Evolutionary conservation across 1,140 invertebrate genomes (phyloP), one percentile per base, ranked within the genome.

Genomic region (Papilio aristodemus): DNA sequence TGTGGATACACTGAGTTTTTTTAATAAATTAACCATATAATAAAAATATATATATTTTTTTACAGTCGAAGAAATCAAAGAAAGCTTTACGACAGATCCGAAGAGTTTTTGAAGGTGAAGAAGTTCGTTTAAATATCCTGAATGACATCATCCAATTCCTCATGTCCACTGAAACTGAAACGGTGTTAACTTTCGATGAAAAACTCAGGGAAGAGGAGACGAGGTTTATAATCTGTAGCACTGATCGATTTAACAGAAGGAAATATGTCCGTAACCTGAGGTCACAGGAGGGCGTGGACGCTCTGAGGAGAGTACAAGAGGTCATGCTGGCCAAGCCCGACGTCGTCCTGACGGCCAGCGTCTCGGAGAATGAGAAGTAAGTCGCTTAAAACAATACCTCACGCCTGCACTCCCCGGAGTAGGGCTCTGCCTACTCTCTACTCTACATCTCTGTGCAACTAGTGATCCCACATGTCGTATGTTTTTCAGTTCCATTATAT

Each of bases 191-290:
- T 50, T 50, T 50, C 10, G 46, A 50, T 50, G 46, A 50, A 22
- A 11, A 22, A 50, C 46, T 50, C 4, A 2, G 19, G 11, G 46
- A 50, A 19, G 46, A 22, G 4, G 46, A 50, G 9, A 50, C 17
- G 2, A 50, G 46, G 22, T 50, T 50, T 22, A 17, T 50, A 4
- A 50, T 50, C 19, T 50, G 46, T 9, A 50, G 46, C 19, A 50
- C 10, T 50, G 46, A 50, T 50, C 19, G 19, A 22, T 50, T 50
- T 50, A 50, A 50, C 22, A 50, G 46, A 10, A 50, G 46, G 22
- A 50, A 50, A 22, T 50, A 50, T 50, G 46, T 50, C 11, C 46
- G 46, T 1, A 50, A 50, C 22, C 19, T 50, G 19, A 22, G 22
- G 11, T 50, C 46, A 50, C 19, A 50, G 22, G 11, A 22, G 19